These are phyloP conservation scores for Ctenodactylus gundi DNA, from an alignment of 2,113 vertebrate species.

Conservation along the genomic window DNA sequence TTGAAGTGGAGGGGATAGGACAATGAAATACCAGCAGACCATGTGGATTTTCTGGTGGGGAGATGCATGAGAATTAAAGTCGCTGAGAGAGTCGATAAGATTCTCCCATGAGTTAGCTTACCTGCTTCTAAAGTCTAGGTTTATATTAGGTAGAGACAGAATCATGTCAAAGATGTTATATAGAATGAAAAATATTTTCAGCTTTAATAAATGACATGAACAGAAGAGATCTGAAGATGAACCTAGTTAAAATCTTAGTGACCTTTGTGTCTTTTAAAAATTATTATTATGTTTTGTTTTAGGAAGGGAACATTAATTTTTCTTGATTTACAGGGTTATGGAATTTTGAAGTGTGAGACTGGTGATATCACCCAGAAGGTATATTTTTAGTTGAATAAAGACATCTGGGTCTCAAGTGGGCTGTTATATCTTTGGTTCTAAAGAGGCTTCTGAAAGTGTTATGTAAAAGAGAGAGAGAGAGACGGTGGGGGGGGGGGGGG, in stretches of 20 bases:
- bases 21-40: neutral
- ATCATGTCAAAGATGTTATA: neutral
- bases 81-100: neutral
- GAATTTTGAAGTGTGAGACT: slow-evolving; percentile 31
- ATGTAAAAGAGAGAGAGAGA: neutral
- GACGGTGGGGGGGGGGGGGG: too few species aligned
- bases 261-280: slow-evolving; percentile 8
- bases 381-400: neutral
- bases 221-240: neutral
- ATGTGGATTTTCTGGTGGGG: neutral
- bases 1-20: too few species aligned
- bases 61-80: neutral
- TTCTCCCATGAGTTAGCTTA: neutral
- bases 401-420: neutral
- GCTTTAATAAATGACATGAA: slow-evolving; percentile 18
- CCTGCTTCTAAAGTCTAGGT: neutral
- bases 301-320: slow-evolving; percentile 30
- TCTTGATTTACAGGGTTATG: slow-evolving; percentile 5
- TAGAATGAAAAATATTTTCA: slow-evolving; percentile 38
- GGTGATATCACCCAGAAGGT: neutral
- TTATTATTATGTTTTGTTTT: slow-evolving; percentile 23
- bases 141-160: neutral
- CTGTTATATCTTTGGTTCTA: neutral
- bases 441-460: slow-evolving; percentile 11
- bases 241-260: neutral